Evolutionary conservation across 2,113 vertebrate genomes (phyloP).

Genomic region (Gobiocypris rarus): DNA sequence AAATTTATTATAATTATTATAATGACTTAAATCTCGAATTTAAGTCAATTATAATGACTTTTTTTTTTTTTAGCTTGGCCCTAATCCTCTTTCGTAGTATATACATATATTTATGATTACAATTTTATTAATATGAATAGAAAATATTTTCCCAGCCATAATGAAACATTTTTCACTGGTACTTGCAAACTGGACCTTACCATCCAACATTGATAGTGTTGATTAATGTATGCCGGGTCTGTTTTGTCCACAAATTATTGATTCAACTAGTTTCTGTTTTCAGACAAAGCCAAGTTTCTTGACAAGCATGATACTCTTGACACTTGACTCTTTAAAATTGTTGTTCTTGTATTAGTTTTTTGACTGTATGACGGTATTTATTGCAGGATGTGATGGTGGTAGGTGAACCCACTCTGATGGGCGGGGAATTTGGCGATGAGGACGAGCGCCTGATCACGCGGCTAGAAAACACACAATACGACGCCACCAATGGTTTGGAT

Average conservation of each 20-base stretch:
- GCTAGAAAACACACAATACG: slow-evolving; percentile 99
- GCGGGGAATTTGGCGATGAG: slow-evolving; percentile 98
- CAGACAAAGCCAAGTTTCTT: no score
- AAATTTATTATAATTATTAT: no score
- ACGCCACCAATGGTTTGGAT: slow-evolving; percentile 97
- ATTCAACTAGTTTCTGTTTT: no score
- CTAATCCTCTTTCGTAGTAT: no score
- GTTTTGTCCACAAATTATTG: no score
- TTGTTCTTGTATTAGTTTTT: not conserved
- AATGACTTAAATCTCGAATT: no score
- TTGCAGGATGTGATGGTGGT: slow-evolving; percentile 99
- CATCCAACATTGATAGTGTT: not conserved
- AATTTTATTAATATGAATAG: not conserved
- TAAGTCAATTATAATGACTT: no score
- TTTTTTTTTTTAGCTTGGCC: no score
- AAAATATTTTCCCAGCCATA: not conserved
- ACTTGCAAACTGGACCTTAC: not conserved
- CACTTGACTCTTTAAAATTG: not conserved
- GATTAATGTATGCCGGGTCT: no score
- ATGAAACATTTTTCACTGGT: not conserved
- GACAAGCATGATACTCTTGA: not conserved
- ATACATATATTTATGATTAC: not conserved
- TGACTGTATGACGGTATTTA: not conserved
- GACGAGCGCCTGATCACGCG: slow-evolving; percentile 99
- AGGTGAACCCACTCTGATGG: slow-evolving; percentile 98